phyloP scores from a whole-genome alignment of 2,888 invertebrate genomes.

The Drosophila aldrichi region DNA sequence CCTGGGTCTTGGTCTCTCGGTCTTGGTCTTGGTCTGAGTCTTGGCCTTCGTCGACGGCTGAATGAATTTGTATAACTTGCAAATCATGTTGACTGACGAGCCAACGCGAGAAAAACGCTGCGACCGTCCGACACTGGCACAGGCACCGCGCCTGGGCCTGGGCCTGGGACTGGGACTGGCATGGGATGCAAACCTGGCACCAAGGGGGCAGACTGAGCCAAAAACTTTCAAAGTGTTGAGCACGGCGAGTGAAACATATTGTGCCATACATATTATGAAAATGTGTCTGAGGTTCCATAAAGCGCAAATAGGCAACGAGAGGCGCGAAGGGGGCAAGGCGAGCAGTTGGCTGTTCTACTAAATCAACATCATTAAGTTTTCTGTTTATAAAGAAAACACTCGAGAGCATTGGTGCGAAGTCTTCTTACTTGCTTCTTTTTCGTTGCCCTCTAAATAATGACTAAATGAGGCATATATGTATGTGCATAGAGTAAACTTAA shows the following conservation, averaged over 20 bases:
- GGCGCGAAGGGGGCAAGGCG: background rate
- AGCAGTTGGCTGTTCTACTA: conserved; percentile 65
- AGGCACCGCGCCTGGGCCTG: background rate
- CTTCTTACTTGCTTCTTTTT: conserved; percentile 17
- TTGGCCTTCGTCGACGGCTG: conserved; percentile 47
- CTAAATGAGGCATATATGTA: conserved; percentile 1
- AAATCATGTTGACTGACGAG: conserved; percentile 79
- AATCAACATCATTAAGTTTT: conserved; percentile 82
- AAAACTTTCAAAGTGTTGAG: conserved; percentile 65
- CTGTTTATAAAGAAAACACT: conserved; percentile 82
- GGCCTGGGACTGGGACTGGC: background rate
- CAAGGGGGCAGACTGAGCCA: background rate
- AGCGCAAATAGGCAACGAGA: conserved; percentile 8
- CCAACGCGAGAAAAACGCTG: conserved; percentile 26
- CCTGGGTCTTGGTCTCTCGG: conserved; percentile 24
- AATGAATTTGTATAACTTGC: conserved; percentile 79
- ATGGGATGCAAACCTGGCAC: background rate
- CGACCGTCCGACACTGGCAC: conserved; percentile 12
- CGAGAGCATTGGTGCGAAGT: conserved; percentile 57
- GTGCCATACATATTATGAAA: conserved; percentile 66
- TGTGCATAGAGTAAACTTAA: background rate
- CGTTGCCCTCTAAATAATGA: background rate
- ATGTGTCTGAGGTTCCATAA: conserved; percentile 43
- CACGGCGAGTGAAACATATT: conserved; percentile 59
- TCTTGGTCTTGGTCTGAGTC: conserved; percentile 19